Percentiles rank a stretch among this genome's conserved stretches.
These are phyloP conservation scores for Gisinianus flammeolus DNA, from an alignment of 2,888 invertebrate species.

Conservation along the genomic window DNA sequence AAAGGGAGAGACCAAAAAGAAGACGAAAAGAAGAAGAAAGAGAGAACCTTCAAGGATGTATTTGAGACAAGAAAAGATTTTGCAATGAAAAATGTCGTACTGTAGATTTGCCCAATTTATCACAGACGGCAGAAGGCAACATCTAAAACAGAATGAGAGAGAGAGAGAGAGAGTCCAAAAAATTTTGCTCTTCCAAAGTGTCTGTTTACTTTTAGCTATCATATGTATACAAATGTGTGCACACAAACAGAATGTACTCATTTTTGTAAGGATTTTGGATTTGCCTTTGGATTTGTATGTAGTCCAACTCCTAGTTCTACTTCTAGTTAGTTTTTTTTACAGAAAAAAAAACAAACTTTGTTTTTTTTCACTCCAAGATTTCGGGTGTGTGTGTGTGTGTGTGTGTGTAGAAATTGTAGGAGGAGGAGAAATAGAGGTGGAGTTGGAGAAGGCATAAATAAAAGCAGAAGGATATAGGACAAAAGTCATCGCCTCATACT, in stretches of 20 bases:
- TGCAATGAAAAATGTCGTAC: constrained; percentile 30
- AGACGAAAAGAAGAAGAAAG: not conserved
- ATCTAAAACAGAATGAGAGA: not conserved
- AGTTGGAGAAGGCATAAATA: not conserved
- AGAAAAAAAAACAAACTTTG: not conserved
- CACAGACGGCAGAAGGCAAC: not conserved
- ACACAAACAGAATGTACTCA: too few species aligned
- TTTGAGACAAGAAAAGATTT: constrained; percentile 33
- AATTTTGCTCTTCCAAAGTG: too few species aligned
- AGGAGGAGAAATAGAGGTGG: not conserved
- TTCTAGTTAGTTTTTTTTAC: not conserved
- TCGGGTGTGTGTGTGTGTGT: not conserved
- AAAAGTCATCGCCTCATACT: not conserved
- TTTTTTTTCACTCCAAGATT: not conserved
- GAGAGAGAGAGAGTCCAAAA: not conserved
- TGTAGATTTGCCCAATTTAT: constrained; percentile 35
- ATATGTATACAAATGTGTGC: too few species aligned
- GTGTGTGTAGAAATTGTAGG: not conserved
- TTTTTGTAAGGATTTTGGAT: too few species aligned
- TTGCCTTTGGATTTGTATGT: not conserved
- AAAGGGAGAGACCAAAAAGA: not conserved
- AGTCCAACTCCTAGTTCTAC: not conserved
- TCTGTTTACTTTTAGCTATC: too few species aligned
- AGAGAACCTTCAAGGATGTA: constrained; percentile 2
- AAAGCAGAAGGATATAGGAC: not conserved